Percentiles rank a stretch among this genome's conserved stretches.
Evolutionary conservation across 2,797 vertebrate genomes (phyloP).

Genomic region (Cephalopachus bancanus): DNA sequence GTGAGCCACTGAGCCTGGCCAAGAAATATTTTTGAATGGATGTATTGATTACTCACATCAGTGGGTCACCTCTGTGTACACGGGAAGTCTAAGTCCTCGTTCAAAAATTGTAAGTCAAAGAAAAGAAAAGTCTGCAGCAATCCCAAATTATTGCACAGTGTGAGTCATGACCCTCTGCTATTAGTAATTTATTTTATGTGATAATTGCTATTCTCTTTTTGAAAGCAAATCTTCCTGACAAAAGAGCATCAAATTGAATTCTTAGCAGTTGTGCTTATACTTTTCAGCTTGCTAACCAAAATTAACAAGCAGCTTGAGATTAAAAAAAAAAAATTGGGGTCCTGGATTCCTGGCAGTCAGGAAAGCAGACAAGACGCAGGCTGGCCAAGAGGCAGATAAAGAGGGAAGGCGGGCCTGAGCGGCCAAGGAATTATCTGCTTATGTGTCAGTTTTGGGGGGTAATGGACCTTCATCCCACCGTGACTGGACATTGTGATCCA

Average conservation of each 20-base stretch:
- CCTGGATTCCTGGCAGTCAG: background rate
- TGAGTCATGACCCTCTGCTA: background rate
- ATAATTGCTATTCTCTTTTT: background rate
- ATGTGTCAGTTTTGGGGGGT: background rate
- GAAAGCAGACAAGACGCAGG: background rate
- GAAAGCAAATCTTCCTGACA: background rate
- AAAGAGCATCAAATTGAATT: slow-evolving; percentile 10
- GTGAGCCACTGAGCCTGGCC: too few species aligned
- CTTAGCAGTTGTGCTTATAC: background rate
- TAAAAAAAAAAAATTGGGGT: background rate
- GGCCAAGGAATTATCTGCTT: background rate
- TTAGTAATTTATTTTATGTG: slow-evolving; percentile 23
- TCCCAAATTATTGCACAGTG: background rate
- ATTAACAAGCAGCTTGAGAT: background rate
- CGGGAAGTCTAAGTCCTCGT: background rate
- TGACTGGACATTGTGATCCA: background rate
- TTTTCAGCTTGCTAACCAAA: background rate
- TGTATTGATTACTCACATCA: background rate
- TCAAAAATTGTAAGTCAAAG: background rate
- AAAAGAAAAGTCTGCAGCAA: background rate
- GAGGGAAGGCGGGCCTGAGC: background rate
- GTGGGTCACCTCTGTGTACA: background rate
- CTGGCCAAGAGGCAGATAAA: background rate
- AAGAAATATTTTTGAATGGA: background rate
- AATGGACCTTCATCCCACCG: background rate